These are phyloP conservation scores for Marronus borbonicus DNA, from an alignment of 2,888 invertebrate species.

Conservation along the genomic window DNA sequence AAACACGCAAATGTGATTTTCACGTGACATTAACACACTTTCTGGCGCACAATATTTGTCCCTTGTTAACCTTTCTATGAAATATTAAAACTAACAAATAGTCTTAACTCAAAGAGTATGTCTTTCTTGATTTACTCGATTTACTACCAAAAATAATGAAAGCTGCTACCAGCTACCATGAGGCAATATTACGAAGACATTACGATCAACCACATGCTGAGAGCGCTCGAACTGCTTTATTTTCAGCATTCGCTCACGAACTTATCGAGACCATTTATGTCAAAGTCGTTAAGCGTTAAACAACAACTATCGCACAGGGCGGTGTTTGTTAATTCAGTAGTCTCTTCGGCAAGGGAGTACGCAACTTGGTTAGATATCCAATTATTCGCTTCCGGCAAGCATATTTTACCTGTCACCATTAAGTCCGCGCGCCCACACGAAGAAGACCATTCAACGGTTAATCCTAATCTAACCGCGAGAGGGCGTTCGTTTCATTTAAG, in stretches of 20 bases:
- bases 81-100: too few relatives aligned
- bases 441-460: slow-evolving; percentile 45
- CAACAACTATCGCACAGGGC: slow-evolving; percentile 18
- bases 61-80: too few relatives aligned
- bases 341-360: slow-evolving; percentile 3
- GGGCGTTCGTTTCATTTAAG: slow-evolving; percentile 42
- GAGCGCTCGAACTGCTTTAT: neutral
- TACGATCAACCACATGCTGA: too few relatives aligned
- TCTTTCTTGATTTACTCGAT: too few relatives aligned
- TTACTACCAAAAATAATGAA: too few relatives aligned
- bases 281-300: slow-evolving; percentile 32
- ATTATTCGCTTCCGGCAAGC: slow-evolving; percentile 45
- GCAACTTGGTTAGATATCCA: slow-evolving; percentile 41
- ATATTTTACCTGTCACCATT: slow-evolving; percentile 46
- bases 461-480: slow-evolving; percentile 45
- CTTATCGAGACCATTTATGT: slow-evolving; percentile 22
- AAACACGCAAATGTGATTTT: too few relatives aligned
- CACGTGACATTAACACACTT: too few relatives aligned
- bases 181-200: too few relatives aligned
- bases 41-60: too few relatives aligned
- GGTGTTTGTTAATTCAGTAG: slow-evolving; percentile 25
- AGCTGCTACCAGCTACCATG: too few relatives aligned
- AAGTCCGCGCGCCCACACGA: slow-evolving; percentile 30
- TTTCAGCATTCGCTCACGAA: neutral
- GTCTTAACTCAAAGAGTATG: too few relatives aligned